Evolutionary conservation across 2,113 vertebrate species (phyloP), one percentile per base, ranked within the genome.

Genomic region (Sturnus vulgaris): DNA sequence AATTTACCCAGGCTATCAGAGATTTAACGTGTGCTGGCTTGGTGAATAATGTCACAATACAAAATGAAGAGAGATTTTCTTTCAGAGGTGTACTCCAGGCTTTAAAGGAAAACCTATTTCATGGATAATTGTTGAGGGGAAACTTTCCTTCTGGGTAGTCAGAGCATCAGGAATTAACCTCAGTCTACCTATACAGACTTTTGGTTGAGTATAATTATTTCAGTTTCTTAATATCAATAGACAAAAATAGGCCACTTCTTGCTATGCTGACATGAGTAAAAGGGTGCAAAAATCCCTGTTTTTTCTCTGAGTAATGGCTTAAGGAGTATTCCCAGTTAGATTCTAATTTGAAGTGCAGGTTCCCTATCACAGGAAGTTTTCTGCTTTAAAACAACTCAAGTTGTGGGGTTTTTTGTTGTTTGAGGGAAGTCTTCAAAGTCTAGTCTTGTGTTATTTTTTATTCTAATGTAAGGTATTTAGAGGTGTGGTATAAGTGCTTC

Each of bases 1-100:
- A 92, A 92, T 96, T 93, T 95, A 96, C 86, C 65, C 88, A 90
- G 77, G 60, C 82, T 75, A 72, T 92, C 95, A 95, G 91, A 82
- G 83, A 23, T 94, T 90, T 90, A 93, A 82, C 35, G 35, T 18
- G 10, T 87, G 86, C 92, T 94, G 95, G 72, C 90, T 93, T 61
- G 81, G 77, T 63, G 90, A 93, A 81, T 90, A 96, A 84, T 93
- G 92, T 66, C 82, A 75, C 78, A 79, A 18, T 81, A 71, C 47
- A 79, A 44, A 93, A 92, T 60, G 28, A 81, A 95, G 60, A 88
- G 91, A 81, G 85, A 59, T 92, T 95, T 97, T 83, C 75, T 95
- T 87, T n/a, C 35, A 72, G 75, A 82, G 31, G 15, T 42, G 42
- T 60, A 50, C 56, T 86, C 47, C 40, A 70, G 33, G 63, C 55